These are phyloP conservation scores for Helleia helle DNA, from an alignment of 2,888 invertebrate genomes.

Conservation along the genomic window DNA sequence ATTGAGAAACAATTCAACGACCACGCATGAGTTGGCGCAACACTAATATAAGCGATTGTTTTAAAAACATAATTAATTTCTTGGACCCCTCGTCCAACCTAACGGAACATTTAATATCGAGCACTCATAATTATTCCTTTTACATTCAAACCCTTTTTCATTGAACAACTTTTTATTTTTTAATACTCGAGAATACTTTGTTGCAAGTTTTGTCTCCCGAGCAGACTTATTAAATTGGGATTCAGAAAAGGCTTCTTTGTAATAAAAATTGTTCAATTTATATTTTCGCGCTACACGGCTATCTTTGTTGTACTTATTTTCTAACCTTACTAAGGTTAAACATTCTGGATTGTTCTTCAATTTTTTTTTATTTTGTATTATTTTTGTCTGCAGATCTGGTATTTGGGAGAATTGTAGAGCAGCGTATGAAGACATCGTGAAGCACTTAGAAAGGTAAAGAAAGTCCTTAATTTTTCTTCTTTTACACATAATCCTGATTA, in stretches of 20 bases:
- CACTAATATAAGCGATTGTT: constrained; percentile 70
- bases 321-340: constrained; percentile 28
- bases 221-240: constrained; percentile 24
- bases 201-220: constrained; percentile 38
- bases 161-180: constrained; percentile 51
- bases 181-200: constrained; percentile 43
- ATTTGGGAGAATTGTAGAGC: constrained; percentile 97
- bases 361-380: constrained; percentile 59
- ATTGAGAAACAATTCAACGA: constrained; percentile 68
- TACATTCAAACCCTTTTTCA: constrained; percentile 59
- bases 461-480: too few species aligned
- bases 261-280: constrained; percentile 27
- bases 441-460: constrained; percentile 95
- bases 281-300: constrained; percentile 22
- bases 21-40: constrained; percentile 65
- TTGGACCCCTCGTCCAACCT: constrained; percentile 57
- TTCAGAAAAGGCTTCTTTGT: constrained; percentile 23
- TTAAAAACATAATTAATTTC: constrained; percentile 72
- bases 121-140: constrained; percentile 71
- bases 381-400: constrained; percentile 80
- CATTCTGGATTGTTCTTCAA: constrained; percentile 35
- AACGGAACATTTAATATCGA: constrained; percentile 73
- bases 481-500: too few species aligned
- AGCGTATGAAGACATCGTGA: constrained; percentile 95
- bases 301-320: constrained; percentile 29